A percentile compares a stretch with the other conserved stretches of the same genome.
phyloP scores from a whole-genome alignment of 1,140 invertebrate genomes.

The Drosophila obscura region DNA sequence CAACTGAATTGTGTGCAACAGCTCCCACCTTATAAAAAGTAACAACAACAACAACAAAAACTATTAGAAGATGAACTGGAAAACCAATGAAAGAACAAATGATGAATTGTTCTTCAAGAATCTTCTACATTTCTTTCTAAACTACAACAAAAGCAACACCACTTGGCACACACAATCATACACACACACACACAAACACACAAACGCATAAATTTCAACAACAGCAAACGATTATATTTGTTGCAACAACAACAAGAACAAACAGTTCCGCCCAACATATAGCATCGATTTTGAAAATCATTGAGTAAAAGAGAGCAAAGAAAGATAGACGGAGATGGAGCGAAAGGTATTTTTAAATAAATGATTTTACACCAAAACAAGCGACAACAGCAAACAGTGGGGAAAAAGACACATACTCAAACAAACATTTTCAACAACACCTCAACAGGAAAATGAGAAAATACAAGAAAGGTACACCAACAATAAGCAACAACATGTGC shows the following conservation, averaged over 20 bases:
- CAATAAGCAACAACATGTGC: conserved; percentile 3
- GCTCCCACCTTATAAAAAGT: conserved; percentile 67
- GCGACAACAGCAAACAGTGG: conserved; percentile 14
- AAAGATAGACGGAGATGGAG: conserved; percentile 27
- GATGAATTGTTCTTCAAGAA: conserved; percentile 34
- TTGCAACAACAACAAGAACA: conserved; percentile 17
- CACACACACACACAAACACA: conserved; percentile 31
- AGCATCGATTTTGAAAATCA: conserved; percentile 82
- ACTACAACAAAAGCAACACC: neutral
- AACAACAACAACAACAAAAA: conserved; percentile 27
- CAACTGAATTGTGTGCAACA: conserved; percentile 79
- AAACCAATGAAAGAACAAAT: neutral
- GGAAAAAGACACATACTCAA: conserved; percentile 10
- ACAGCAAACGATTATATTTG: conserved; percentile 10
- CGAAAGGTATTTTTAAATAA: conserved; percentile 46
- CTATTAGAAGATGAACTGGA: conserved; percentile 21
- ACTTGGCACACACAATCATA: conserved; percentile 14
- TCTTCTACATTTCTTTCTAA: conserved; percentile 12
- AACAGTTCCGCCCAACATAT: conserved; percentile 80
- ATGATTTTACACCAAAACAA: conserved; percentile 42
- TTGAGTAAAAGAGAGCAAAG: conserved; percentile 30
- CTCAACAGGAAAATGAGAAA: too few relatives aligned
- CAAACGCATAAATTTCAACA: conserved; percentile 23
- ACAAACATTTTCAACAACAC: neutral
- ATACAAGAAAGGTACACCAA: neutral